Evolutionary conservation across 2,888 invertebrate species (phyloP), one percentile per base, ranked within the genome.

Genomic region (Lochmaea crataegi): DNA sequence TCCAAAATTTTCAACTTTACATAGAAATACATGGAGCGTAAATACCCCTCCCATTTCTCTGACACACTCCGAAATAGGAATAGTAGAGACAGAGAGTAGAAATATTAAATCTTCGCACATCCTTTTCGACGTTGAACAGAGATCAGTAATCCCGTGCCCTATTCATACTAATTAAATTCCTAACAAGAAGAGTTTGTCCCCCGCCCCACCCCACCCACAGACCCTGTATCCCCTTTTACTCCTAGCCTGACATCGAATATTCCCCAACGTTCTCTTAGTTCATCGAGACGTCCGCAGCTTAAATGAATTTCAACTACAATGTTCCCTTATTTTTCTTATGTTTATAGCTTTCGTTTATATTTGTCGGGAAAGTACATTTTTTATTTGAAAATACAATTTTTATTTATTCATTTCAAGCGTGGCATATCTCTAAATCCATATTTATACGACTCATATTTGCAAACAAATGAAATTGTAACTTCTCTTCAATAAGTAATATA

Each of bases 161-260:
- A 73, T 70, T 71, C 67, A 57, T 70, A 70, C 75, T 77, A 77
- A 77, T 77, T 77, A 77, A 77, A 77, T 77, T 77, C 77, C 77
- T 53, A 74, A 75, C 74, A 71, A 73, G 72, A 71, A 72, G 75
- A 77, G 75, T 75, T 71, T 75, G 70, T 75, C 74, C 72, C 73
- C 71, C 60, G 57, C 63, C 45, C 12, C n/a, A 42, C 74, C 72
- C 73, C 71, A 64, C 64, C 63, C 45, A 18, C n/a, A 42, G 41
- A 42, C 42, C 61, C 22, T 18, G 12, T 56, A 60, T 41, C 32
- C 12, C 61, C 61, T 42, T 63, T 3, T 4, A 63, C 16, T 41
- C 11, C 61, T 63, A 10, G 42, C 61, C 42, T 41, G 61, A 63
- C 61, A 65, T 65, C 65, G 41, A 65, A 65, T 65, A 65, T 41